Evolutionary conservation across 2,797 vertebrate species (phyloP).

Genomic region (Corythornis leucogaster): DNA sequence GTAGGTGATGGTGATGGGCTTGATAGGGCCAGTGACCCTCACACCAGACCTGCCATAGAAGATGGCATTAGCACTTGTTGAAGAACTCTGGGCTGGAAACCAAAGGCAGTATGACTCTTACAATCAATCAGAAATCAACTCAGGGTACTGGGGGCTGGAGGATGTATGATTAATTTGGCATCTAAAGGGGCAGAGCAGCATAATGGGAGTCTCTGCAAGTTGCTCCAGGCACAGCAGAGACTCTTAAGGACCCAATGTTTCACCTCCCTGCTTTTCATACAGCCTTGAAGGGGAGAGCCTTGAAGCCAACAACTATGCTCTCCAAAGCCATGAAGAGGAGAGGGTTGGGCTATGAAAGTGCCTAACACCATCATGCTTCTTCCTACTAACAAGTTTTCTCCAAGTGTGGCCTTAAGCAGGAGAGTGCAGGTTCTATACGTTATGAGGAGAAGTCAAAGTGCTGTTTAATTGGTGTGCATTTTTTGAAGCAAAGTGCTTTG

Average conservation of each 20-base stretch:
- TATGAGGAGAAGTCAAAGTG: neutral
- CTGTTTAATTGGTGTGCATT: neutral
- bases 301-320: neutral
- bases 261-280: neutral
- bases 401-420: neutral
- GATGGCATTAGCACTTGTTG: neutral
- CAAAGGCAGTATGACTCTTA: neutral
- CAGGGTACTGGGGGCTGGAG: neutral
- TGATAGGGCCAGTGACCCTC: neutral
- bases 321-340: neutral
- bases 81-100: neutral
- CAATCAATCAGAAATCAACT: neutral
- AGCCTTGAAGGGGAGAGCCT: too few relatives aligned
- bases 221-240: neutral
- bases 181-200: neutral
- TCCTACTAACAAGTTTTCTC: neutral
- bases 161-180: neutral
- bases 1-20: neutral
- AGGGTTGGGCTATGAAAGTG: neutral
- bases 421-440: neutral
- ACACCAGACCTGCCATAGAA: fast-evolving
- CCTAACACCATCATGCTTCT: neutral
- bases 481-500: neutral
- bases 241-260: neutral
- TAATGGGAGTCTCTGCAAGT: neutral